These are phyloP conservation scores for Adelphocoris suturalis DNA, from an alignment of 2,888 invertebrate species.

Conservation along the genomic window DNA sequence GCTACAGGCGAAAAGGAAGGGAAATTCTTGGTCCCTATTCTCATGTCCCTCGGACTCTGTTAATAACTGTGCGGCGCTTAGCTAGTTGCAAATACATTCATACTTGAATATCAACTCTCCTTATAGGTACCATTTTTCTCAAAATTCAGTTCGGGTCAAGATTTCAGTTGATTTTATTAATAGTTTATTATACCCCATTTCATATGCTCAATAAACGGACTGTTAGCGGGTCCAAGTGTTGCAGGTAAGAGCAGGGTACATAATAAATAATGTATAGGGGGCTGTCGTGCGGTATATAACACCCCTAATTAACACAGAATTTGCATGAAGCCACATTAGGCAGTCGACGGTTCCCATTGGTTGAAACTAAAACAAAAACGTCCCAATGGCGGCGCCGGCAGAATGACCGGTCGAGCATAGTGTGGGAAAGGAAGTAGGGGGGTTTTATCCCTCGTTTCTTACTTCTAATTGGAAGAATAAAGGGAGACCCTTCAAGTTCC, in stretches of 20 bases:
- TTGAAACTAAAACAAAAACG: constrained; percentile 17
- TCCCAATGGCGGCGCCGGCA: constrained; percentile 47
- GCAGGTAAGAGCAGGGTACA: neutral
- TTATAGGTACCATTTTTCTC: too few relatives aligned
- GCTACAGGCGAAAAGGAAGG: too few relatives aligned
- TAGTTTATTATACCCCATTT: constrained; percentile 5
- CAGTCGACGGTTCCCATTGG: constrained; percentile 53
- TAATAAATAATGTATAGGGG: too few relatives aligned
- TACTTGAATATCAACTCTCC: too few relatives aligned
- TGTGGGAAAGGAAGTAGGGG: neutral
- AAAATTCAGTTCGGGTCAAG: too few relatives aligned
- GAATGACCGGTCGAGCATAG: constrained; percentile 14
- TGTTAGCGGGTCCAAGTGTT: neutral
- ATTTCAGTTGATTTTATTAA: too few relatives aligned
- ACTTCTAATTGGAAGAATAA: constrained; percentile 54
- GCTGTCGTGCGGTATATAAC: constrained; percentile 56
- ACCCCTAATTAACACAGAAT: constrained; percentile 66
- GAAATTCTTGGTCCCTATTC: too few relatives aligned
- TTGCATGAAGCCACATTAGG: constrained; percentile 66
- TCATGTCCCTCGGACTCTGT: too few relatives aligned
- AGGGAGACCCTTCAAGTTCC: constrained; percentile 54
- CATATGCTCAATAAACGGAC: neutral
- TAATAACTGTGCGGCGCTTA: too few relatives aligned
- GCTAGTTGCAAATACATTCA: too few relatives aligned
- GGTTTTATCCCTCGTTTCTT: neutral